Base-by-base conservation (phyloP, 2,797 vertebrate genomes). In the Lepidocolaptes lacrymiger region DNA sequence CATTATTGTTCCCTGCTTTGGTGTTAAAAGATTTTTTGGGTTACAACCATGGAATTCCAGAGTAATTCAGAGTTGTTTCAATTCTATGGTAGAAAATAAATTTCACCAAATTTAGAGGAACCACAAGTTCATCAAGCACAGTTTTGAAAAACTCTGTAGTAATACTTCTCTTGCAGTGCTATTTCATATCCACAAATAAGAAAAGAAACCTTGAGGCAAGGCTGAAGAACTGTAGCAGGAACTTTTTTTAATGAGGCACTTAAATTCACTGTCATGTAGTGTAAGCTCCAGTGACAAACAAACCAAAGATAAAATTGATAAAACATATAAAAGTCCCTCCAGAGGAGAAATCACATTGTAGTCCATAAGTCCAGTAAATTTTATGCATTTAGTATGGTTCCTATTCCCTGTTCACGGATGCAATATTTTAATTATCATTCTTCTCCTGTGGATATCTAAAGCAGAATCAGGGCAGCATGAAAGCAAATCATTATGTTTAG, bases 181-280 rank as follows among this genome's bases (percentile, higher is more conserved):
- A 49, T 14, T 74, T 83, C 44, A 55, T 56, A 64, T 32, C 30
- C 11, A 30, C 34, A 80, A 85, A 24, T 41, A 71, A 4, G 10
- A 63, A 85, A 82, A 69, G 14, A 81, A 91, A 84, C 14, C 14
- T 52, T 16, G 4, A 85, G 76, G 19, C 20, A 39, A 0, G 0
- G 54, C 30, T 43, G 56, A 91, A 75, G 52, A 69, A 76, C 30
- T 78, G 75, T 1, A 74, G 51, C 46, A 86, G 34, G 34, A 86
- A 58, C 55, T 82, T 91, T 39, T 86, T 91, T 95, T 67, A 94
- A 22, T 41, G 28, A 92, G 68, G 56, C 64, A 56, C 52, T 94
- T 88, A 14, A 2, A 79, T 87, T 91, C 56, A 67, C 28, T 62
- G 36, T 85, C 59, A 59, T 6, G 4, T 86, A 91, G 51, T 52